phyloP scores from a whole-genome alignment of 2,113 vertebrate genomes.

The Benthochromis sp. region DNA sequence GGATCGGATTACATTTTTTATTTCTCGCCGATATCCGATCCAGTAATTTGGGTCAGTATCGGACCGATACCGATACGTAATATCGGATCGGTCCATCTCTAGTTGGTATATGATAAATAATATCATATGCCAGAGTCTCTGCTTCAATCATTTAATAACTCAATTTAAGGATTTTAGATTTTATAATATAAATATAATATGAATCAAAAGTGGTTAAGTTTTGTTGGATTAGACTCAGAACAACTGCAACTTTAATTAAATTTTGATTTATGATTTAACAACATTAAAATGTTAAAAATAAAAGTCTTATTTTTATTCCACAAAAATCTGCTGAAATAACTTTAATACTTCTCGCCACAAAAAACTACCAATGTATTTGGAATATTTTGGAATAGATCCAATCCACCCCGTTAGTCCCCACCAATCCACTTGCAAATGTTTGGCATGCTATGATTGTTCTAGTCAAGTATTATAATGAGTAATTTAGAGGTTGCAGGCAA shows the following conservation, averaged over 20 bases:
- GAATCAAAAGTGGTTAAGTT: background rate
- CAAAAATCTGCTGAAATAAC: background rate
- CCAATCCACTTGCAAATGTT: background rate
- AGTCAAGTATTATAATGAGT: background rate
- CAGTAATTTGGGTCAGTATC: too few relatives aligned
- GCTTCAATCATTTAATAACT: accelerated
- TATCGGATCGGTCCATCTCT: too few relatives aligned
- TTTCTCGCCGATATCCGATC: too few relatives aligned
- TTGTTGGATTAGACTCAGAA: background rate
- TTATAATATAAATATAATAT: background rate
- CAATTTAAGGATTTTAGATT: background rate
- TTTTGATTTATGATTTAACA: background rate
- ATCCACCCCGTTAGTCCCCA: background rate
- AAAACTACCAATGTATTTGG: background rate
- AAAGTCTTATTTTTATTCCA: background rate
- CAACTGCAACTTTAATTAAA: background rate
- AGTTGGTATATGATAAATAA: background rate
- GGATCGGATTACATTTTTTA: too few relatives aligned
- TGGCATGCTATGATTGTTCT: background rate
- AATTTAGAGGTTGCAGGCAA: background rate
- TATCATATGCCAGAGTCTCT: accelerated
- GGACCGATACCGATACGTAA: too few relatives aligned
- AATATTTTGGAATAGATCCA: background rate
- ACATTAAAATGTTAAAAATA: background rate
- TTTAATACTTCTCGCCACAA: background rate